Conservation (phyloP, 2,113 vertebrate genomes). For the Takifugu bimaculatus region DNA sequence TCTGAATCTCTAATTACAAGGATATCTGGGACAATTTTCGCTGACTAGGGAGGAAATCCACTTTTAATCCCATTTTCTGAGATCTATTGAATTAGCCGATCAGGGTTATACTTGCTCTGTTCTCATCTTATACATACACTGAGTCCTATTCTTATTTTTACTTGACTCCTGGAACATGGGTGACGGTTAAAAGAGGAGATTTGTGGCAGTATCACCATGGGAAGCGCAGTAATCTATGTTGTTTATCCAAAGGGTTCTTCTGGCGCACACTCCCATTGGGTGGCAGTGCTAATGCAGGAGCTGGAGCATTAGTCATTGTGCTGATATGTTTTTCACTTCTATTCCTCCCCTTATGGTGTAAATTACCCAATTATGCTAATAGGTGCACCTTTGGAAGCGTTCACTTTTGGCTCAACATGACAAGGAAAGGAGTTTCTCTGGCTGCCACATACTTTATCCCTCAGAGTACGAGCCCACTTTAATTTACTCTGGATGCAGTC, state of each 20-base stretch:
- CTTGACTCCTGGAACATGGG: conserved; percentile 29
- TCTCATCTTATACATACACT: conserved; percentile 14
- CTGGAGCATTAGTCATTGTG: conserved; percentile 33
- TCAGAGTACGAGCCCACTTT: conserved; percentile 31
- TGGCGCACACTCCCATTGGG: conserved; percentile 39
- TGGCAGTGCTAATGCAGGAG: conserved; percentile 38
- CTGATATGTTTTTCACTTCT: conserved; percentile 39
- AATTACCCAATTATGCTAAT: conserved; percentile 52
- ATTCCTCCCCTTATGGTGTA: conserved; percentile 26
- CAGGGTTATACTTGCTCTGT: conserved; percentile 27
- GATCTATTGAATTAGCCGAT: conserved; percentile 7
- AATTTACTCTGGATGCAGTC: conserved; percentile 18
- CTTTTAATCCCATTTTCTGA: conserved; percentile 8
- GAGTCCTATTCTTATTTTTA: conserved; percentile 36
- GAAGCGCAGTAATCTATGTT: conserved; percentile 57
- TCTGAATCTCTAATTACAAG: too few species aligned
- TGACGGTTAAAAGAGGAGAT: conserved; percentile 42
- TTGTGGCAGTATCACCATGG: conserved; percentile 44
- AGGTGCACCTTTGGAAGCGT: conserved; percentile 30
- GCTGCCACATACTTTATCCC: conserved; percentile 27
- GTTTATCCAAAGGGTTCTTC: conserved; percentile 57
- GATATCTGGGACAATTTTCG: neutral
- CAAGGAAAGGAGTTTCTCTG: conserved; percentile 16
- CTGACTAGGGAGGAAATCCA: neutral
- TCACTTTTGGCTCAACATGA: conserved; percentile 37